Base-by-base conservation (phyloP, 2,888 invertebrate genomes). In the Adelphocoris suturalis region DNA sequence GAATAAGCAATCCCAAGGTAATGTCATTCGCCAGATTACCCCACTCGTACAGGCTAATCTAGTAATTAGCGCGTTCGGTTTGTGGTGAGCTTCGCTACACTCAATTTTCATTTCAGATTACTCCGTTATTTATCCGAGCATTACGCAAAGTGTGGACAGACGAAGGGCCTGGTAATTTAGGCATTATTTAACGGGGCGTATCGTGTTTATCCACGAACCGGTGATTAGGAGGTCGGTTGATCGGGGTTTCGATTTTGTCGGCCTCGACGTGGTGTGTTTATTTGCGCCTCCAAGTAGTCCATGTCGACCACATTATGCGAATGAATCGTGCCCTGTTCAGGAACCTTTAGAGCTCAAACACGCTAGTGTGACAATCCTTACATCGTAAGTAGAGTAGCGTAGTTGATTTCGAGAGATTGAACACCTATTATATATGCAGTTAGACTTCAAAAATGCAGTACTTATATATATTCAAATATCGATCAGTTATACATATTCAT, bases 61-160 rank as follows among this genome's bases (percentile, higher is more conserved):
- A 23, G 68, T 68, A 68, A 68, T 68, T 68, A 68, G 68, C 68
- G 68, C 23, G 68, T 68, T 68, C 68, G 68, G 68, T 68, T 68
- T 68, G 68, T 23, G 68, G 23, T 68, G 68, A 68, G 68, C 23
- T 68, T 68, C 68, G 68, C 68, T 68, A 23, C 19, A 68, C 68
- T 68, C 68, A 68, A 68, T 68, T 68, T 68, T 23, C 68, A 68
- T 23, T 68, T 68, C 68, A 23, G 68, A 68, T 68, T 68, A 23
- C 68, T 23, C 68, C 23, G 68, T 68, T 68, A 68, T 68, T 68
- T 68, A 68, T 68, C 23, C 68, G 68, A 9, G 13, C 68, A 68
- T 68, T 68, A 68, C 23, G 68, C 68, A 68, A 23, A 23, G 68
- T 23, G 68, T 19, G 68, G 68, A 68, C 68, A 23, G 68, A 23